A percentile compares a stretch with the other conserved stretches of the same genome.
phyloP scores from a whole-genome alignment of 2,888 invertebrate species.

The Dilophus febrilis region DNA sequence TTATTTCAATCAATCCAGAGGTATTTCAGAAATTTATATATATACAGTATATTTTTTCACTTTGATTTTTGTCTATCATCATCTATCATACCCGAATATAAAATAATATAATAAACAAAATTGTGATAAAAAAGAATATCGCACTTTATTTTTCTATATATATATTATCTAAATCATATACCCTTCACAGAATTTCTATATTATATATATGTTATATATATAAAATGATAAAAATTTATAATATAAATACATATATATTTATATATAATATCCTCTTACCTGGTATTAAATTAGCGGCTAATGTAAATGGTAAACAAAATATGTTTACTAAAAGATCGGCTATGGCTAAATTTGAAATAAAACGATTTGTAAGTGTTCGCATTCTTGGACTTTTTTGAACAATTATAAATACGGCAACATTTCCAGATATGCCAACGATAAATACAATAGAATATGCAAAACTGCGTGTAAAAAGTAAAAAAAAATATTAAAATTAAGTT shows the following conservation, averaged over 20 bases:
- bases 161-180: too few relatives aligned
- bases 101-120: too few relatives aligned
- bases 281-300: slow-evolving; percentile 35
- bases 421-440: slow-evolving; percentile 29
- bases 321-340: slow-evolving; percentile 39
- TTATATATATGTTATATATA: slow-evolving; percentile 5
- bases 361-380: slow-evolving; percentile 35
- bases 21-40: too few relatives aligned
- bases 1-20: too few relatives aligned
- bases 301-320: slow-evolving; percentile 38
- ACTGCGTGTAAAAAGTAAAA: slow-evolving; percentile 16
- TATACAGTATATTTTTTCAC: too few relatives aligned
- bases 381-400: slow-evolving; percentile 25
- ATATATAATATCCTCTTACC: too few relatives aligned
- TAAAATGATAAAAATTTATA: background rate
- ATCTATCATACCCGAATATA: too few relatives aligned
- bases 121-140: too few relatives aligned
- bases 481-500: too few relatives aligned
- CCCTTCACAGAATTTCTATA: background rate
- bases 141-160: too few relatives aligned
- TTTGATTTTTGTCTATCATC: too few relatives aligned
- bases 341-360: slow-evolving; percentile 37
- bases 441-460: slow-evolving; percentile 29
- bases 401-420: slow-evolving; percentile 27
- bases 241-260: slow-evolving; percentile 8